phyloP scores from a whole-genome alignment of 2,113 vertebrate species.

The Bos indicus region DNA sequence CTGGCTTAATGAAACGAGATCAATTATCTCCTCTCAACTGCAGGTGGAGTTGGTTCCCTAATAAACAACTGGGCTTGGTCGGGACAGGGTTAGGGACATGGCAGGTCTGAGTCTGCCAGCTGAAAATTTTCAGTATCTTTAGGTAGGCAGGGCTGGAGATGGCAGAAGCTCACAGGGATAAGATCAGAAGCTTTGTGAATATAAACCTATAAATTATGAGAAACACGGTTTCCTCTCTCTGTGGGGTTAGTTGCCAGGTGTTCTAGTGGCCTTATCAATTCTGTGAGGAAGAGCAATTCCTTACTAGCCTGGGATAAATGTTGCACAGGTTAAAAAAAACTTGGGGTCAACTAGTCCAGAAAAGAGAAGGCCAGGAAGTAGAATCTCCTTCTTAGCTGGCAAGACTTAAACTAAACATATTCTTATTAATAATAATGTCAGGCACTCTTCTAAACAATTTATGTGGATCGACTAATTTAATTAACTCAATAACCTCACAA shows the following conservation, averaged over 20 bases:
- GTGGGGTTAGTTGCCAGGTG: not conserved
- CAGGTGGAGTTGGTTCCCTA: not conserved
- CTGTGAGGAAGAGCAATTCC: not conserved
- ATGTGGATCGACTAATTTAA: constrained; percentile 20
- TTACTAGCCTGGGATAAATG: not conserved
- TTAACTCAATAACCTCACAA: not conserved
- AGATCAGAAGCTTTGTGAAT: not conserved
- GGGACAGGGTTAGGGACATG: not conserved
- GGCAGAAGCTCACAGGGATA: not conserved
- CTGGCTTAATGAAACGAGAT: not conserved
- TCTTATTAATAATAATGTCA: constrained; percentile 18
- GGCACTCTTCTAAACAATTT: constrained; percentile 21
- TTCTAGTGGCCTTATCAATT: not conserved
- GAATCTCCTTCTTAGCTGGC: not conserved
- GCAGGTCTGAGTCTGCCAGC: not conserved
- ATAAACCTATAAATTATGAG: not conserved
- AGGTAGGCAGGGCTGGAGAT: not conserved
- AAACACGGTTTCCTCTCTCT: not conserved
- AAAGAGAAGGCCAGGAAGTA: not conserved
- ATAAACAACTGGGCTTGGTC: not conserved
- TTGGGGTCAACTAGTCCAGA: not conserved
- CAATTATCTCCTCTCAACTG: not conserved
- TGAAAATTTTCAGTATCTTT: not conserved
- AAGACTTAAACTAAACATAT: not conserved
- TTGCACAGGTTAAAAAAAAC: not conserved